Evolutionary conservation across 1,140 invertebrate genomes (phyloP).

Genomic region (Heliconius himera): DNA sequence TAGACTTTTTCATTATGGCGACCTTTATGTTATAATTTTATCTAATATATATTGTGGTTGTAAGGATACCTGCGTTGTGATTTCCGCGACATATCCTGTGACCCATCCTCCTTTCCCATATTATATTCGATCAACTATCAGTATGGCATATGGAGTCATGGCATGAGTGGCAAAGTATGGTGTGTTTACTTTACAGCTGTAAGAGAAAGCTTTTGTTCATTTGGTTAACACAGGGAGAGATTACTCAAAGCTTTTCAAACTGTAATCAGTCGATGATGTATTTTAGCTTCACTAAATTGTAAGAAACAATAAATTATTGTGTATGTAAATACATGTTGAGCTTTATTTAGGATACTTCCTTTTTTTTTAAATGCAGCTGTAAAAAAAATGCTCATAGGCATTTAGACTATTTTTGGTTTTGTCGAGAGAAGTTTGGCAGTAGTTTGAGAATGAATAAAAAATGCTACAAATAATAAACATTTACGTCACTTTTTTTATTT

Average conservation of each 20-base stretch:
- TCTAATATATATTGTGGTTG: slow-evolving; percentile 84
- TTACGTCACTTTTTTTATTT: slow-evolving; percentile 19
- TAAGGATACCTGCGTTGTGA: slow-evolving; percentile 82
- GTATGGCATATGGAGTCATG: slow-evolving; percentile 49
- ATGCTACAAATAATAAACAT: slow-evolving; percentile 27
- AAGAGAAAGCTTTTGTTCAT: slow-evolving; percentile 73
- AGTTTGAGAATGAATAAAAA: slow-evolving; percentile 20
- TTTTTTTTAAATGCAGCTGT: slow-evolving; percentile 47
- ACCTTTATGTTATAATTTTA: slow-evolving; percentile 83
- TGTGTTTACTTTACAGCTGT: slow-evolving; percentile 72
- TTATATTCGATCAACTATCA: slow-evolving; percentile 48
- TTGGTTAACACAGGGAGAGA: slow-evolving; percentile 73
- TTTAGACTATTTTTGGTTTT: slow-evolving; percentile 14
- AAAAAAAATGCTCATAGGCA: background rate
- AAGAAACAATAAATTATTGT: slow-evolving; percentile 82
- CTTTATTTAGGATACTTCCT: slow-evolving; percentile 76
- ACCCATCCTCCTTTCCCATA: slow-evolving; percentile 59
- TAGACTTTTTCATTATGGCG: slow-evolving; percentile 82
- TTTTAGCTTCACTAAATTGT: slow-evolving; percentile 81
- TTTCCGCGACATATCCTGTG: slow-evolving; percentile 70
- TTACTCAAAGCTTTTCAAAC: slow-evolving; percentile 75
- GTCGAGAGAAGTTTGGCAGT: slow-evolving; percentile 24
- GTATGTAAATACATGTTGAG: slow-evolving; percentile 78
- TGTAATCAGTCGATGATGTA: slow-evolving; percentile 80
- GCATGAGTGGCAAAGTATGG: slow-evolving; percentile 69